Conservation (phyloP, 2,888 invertebrate species). For the Caenorhabditis macrosperma region DNA sequence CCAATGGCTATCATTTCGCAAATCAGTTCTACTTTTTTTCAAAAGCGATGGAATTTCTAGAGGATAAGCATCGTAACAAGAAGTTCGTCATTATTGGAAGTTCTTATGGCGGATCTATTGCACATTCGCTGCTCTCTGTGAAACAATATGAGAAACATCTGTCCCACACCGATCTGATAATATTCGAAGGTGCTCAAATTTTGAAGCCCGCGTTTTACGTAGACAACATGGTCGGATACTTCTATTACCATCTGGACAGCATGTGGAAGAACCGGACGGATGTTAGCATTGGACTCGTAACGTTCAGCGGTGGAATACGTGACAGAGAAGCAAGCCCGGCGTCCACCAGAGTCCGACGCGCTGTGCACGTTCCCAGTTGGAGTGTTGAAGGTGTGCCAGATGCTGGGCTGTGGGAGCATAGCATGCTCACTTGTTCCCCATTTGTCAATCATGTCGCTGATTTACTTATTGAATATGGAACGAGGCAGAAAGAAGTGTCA, state of each 20-base stretch:
- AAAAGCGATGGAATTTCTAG: slow-evolving; percentile 87
- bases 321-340: slow-evolving; percentile 62
- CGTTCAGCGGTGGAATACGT: slow-evolving; percentile 69
- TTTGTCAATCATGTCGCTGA: slow-evolving; percentile 67
- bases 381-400: slow-evolving; percentile 39
- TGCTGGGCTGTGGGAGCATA: slow-evolving; percentile 74
- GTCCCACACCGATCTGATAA: slow-evolving; percentile 26
- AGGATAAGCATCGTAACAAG: background rate
- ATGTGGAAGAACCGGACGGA: background rate
- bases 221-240: background rate
- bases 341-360: background rate
- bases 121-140: slow-evolving; percentile 18
- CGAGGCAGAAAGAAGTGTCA: background rate
- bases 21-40: slow-evolving; percentile 81
- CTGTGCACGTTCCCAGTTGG: slow-evolving; percentile 44
- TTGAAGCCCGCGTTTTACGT: background rate
- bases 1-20: background rate
- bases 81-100: slow-evolving; percentile 60
- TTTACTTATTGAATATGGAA: slow-evolving; percentile 65
- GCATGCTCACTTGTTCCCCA: slow-evolving; percentile 80
- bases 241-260: background rate
- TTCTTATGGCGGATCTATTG: slow-evolving; percentile 63
- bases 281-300: slow-evolving; percentile 59
- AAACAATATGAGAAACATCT: no score
- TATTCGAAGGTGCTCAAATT: slow-evolving; percentile 48